Conservation (phyloP, 2,113 vertebrate species). For the Mormyrus iriodes region DNA sequence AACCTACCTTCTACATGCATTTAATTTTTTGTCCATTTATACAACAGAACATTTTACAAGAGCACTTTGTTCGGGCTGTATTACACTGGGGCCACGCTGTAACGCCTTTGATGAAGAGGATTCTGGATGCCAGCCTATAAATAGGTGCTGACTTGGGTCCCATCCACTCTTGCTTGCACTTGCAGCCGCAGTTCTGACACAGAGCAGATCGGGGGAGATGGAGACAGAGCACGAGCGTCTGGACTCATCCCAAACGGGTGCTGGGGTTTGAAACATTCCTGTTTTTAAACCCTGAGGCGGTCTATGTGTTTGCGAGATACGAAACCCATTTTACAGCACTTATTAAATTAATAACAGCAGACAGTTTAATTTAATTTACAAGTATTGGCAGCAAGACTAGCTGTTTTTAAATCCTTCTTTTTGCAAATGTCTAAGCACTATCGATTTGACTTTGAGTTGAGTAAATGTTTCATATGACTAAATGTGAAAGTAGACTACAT, state of each 20-base stretch:
- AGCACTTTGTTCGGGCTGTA: background rate
- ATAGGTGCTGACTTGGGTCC: slow-evolving; percentile 1
- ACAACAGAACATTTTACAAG: background rate
- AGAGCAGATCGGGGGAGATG: background rate
- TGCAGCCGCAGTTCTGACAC: background rate
- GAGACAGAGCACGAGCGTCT: background rate
- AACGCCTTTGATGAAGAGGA: background rate
- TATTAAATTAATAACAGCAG: background rate
- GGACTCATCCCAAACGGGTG: background rate
- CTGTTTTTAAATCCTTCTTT: background rate
- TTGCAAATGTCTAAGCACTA: background rate
- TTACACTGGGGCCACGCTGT: background rate
- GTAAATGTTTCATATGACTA: background rate
- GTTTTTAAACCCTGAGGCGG: background rate
- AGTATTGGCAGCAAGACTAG: background rate
- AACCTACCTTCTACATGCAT: background rate
- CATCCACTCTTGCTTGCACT: background rate
- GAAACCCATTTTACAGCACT: background rate
- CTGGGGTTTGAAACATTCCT: background rate
- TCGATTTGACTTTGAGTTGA: background rate
- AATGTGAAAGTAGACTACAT: background rate
- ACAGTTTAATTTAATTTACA: background rate
- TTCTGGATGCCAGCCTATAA: background rate
- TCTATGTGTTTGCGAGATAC: background rate
- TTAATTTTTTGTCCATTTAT: background rate